phyloP scores from a whole-genome alignment of 2,797 vertebrate genomes.

The Muscicapa comitata region DNA sequence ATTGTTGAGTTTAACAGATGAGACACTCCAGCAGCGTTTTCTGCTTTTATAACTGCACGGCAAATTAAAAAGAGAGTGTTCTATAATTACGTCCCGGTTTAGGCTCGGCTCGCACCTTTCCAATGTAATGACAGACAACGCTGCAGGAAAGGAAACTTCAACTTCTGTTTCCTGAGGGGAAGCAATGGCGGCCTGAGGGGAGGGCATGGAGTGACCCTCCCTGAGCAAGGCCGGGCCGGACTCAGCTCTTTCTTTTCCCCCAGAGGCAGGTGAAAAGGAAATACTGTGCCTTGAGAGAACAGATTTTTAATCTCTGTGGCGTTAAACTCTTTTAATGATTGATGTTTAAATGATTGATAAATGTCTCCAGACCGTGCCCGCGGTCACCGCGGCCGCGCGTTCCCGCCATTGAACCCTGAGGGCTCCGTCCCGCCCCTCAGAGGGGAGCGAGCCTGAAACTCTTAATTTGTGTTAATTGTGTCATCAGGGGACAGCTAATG shows the following conservation, averaged over 20 bases:
- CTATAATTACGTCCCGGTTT: not conserved
- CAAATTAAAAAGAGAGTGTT: not conserved
- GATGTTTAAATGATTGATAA: too few species aligned
- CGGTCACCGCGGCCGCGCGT: not conserved
- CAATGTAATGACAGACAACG: not conserved
- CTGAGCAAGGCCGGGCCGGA: not conserved
- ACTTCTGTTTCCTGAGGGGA: not conserved
- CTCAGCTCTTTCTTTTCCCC: not conserved
- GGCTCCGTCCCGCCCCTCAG: not conserved
- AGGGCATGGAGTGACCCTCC: not conserved
- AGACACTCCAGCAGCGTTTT: not conserved
- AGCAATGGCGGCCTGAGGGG: not conserved
- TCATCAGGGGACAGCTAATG: not conserved
- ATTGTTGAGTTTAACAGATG: not conserved
- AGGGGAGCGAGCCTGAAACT: not conserved
- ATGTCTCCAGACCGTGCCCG: accelerated
- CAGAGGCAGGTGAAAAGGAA: not conserved
- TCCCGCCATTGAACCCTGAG: not conserved
- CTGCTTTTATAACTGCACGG: not conserved
- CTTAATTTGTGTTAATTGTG: not conserved
- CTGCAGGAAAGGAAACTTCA: not conserved
- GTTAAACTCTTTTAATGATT: not conserved
- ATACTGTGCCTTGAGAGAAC: not conserved
- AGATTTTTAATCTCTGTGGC: not conserved
- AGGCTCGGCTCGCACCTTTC: not conserved